Conservation (phyloP, 2,113 vertebrate species). For the Cisticola juncidis region DNA sequence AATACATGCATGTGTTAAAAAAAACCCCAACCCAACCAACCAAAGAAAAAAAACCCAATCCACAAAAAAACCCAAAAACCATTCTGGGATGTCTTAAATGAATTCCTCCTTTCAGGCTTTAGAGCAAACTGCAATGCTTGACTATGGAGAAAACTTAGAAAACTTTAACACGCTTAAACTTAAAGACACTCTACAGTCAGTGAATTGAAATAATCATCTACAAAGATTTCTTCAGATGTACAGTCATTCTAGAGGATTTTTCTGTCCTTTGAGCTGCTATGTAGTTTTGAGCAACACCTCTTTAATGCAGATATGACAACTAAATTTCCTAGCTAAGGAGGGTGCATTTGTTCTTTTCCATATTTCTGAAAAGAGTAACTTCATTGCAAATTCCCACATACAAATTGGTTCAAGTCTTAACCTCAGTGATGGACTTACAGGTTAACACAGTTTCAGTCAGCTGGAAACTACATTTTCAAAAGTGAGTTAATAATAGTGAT, state of each 20-base stretch:
- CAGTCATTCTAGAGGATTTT: background rate
- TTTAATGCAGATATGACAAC: background rate
- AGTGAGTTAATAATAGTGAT: background rate
- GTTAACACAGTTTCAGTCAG: background rate
- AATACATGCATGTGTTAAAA: background rate
- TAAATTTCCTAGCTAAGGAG: background rate
- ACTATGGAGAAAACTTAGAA: background rate
- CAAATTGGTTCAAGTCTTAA: background rate
- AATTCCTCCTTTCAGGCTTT: background rate
- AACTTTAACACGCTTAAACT: background rate
- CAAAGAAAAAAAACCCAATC: background rate
- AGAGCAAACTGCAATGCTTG: background rate
- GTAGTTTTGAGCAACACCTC: background rate
- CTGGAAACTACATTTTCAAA: background rate
- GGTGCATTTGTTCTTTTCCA: background rate
- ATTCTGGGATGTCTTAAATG: background rate
- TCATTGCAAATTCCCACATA: background rate
- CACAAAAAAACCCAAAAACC: fast-evolving
- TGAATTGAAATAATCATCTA: background rate
- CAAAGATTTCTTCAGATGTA: background rate
- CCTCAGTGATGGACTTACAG: background rate
- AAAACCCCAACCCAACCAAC: background rate
- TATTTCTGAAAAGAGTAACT: background rate
- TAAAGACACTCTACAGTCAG: background rate
- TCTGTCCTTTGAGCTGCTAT: background rate